These are phyloP conservation scores for Lamprologus lemairii DNA, from an alignment of 2,113 vertebrate species.

Conservation along the genomic window DNA sequence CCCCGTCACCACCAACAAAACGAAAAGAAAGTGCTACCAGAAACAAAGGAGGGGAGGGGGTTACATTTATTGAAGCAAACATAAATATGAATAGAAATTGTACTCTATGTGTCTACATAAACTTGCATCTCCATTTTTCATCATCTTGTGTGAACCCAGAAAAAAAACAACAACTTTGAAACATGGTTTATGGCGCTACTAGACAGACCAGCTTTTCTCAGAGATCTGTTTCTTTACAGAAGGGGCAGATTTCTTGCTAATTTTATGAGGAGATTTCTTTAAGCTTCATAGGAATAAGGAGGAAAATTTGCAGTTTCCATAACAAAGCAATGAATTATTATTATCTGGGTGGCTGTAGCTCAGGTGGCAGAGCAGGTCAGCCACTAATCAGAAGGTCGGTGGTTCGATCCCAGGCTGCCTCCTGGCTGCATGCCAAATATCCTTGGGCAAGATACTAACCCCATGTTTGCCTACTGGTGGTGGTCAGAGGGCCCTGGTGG, in stretches of 20 bases:
- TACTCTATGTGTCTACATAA: accelerated
- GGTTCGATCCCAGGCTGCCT: too few relatives aligned
- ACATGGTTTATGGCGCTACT: not conserved
- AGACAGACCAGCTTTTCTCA: not conserved
- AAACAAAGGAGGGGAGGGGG: too few relatives aligned
- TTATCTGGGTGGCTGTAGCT: too few relatives aligned
- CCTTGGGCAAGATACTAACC: too few relatives aligned
- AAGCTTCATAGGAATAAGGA: not conserved
- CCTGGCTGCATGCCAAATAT: too few relatives aligned
- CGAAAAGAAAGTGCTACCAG: too few relatives aligned
- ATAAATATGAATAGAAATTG: not conserved
- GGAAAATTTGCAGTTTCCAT: not conserved
- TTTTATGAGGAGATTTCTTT: not conserved
- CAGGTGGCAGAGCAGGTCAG: too few relatives aligned
- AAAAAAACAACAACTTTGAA: not conserved
- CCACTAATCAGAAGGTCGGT: too few relatives aligned
- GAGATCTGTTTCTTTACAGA: not conserved
- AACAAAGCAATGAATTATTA: not conserved
- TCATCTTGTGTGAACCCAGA: not conserved
- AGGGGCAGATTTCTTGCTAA: not conserved
- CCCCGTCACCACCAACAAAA: too few relatives aligned
- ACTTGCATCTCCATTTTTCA: not conserved
- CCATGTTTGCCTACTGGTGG: too few relatives aligned
- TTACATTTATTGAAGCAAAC: accelerated
- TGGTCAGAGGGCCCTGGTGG: too few relatives aligned